A percentile compares a stretch with the other conserved stretches of the same genome.
These are phyloP conservation scores for Drosophila simulans DNA, from an alignment of 1,140 invertebrate genomes.

Conservation along the genomic window DNA sequence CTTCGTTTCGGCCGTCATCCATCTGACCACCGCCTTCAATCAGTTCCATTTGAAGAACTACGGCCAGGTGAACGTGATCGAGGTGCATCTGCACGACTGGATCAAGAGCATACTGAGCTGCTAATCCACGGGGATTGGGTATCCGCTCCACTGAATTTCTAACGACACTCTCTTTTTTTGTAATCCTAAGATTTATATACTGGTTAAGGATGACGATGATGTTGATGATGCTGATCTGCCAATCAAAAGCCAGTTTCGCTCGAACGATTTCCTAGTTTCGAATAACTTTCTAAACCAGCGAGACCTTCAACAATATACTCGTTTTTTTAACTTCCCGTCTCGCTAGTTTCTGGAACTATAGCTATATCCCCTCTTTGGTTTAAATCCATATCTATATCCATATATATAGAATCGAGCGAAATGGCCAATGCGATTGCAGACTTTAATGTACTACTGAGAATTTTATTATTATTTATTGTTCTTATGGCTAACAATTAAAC, in stretches of 20 bases:
- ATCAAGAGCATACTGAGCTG: conserved; percentile 78
- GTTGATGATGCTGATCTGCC: not conserved
- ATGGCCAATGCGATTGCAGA: not conserved
- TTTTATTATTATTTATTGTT: conserved; percentile 42
- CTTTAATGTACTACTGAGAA: conserved; percentile 31
- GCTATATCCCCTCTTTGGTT: too few relatives aligned
- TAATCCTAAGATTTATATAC: not conserved
- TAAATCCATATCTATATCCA: not conserved
- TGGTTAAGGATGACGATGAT: not conserved
- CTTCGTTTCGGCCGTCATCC: conserved; percentile 95
- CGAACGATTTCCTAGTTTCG: not conserved
- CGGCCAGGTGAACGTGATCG: conserved; percentile 92
- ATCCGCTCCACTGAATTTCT: not conserved
- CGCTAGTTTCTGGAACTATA: not conserved
- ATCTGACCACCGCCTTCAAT: conserved; percentile 95
- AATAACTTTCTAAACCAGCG: not conserved
- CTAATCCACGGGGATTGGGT: not conserved
- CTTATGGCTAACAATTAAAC: conserved; percentile 35
- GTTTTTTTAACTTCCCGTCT: not conserved
- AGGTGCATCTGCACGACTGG: conserved; percentile 90
- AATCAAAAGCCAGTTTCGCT: not conserved
- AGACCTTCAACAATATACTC: not conserved
- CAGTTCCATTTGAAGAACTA: conserved; percentile 93
- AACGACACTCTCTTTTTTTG: not conserved
- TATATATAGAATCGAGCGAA: conserved; percentile 8